These are phyloP conservation scores for Jordanella pulchra DNA, from an alignment of 2,797 vertebrate species.

Conservation along the genomic window DNA sequence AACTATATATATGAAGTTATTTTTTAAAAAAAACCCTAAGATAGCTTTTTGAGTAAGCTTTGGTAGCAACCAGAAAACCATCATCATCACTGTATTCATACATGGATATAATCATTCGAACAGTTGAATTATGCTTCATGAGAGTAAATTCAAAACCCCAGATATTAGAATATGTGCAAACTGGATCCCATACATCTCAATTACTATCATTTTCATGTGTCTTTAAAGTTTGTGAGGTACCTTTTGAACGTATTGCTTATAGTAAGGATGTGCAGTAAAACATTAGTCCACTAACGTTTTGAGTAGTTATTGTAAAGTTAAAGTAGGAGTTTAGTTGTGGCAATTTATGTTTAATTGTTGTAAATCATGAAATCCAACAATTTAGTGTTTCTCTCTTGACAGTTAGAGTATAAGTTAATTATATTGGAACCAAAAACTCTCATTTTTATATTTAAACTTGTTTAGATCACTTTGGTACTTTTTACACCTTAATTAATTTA, in stretches of 20 bases:
- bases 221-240: not conserved
- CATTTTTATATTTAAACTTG: too few species aligned
- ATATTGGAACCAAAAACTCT: too few species aligned
- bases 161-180: not conserved
- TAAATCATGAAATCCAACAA: too few species aligned
- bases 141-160: not conserved
- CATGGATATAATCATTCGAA: not conserved
- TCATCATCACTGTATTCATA: not conserved
- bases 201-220: not conserved
- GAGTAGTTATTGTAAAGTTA: not conserved
- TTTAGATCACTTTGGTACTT: too few species aligned
- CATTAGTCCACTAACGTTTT: not conserved
- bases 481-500: too few species aligned
- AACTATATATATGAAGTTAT: not conserved
- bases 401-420: too few species aligned
- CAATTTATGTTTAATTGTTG: too few species aligned
- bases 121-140: not conserved
- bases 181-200: not conserved
- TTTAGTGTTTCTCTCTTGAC: too few species aligned
- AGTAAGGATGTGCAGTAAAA: not conserved
- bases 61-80: not conserved
- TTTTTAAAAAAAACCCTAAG: not conserved
- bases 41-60: not conserved
- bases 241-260: not conserved
- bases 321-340: too few species aligned